These are phyloP conservation scores for Crypturellus undulatus DNA, from an alignment of 2,113 vertebrate genomes.

Conservation along the genomic window DNA sequence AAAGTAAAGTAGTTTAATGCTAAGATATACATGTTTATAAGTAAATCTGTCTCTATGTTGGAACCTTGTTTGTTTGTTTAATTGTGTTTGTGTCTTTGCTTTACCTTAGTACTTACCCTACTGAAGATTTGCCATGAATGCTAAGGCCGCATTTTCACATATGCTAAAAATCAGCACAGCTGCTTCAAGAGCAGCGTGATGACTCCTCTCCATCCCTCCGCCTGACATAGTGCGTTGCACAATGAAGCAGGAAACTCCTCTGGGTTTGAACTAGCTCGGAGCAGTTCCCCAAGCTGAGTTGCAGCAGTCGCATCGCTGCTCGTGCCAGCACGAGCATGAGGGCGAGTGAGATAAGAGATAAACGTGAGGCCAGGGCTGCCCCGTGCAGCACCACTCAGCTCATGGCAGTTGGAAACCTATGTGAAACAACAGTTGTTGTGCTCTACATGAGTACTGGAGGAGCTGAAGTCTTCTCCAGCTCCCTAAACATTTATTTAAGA, in stretches of 20 bases:
- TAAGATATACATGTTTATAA: background rate
- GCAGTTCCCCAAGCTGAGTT: background rate
- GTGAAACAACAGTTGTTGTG: background rate
- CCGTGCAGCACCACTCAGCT: background rate
- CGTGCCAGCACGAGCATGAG: background rate
- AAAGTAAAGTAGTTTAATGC: background rate
- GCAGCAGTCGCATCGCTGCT: background rate
- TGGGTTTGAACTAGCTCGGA: slow-evolving; percentile 8
- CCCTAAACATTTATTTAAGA: background rate
- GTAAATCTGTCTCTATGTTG: background rate
- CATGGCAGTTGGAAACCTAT: background rate
- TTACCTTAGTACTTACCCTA: background rate
- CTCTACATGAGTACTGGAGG: background rate
- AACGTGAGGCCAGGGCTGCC: background rate
- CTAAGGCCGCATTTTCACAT: background rate
- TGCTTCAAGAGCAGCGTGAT: background rate
- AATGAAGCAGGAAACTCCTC: background rate
- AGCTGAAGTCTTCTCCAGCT: background rate
- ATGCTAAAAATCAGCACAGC: background rate
- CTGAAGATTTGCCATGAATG: background rate
- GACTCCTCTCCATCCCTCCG: background rate
- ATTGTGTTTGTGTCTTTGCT: background rate
- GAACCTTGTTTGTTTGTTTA: background rate
- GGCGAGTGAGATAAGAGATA: background rate
- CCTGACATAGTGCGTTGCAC: background rate